Base-by-base conservation (phyloP, 2,888 invertebrate genomes). In the Leptinotarsa haldemani region DNA sequence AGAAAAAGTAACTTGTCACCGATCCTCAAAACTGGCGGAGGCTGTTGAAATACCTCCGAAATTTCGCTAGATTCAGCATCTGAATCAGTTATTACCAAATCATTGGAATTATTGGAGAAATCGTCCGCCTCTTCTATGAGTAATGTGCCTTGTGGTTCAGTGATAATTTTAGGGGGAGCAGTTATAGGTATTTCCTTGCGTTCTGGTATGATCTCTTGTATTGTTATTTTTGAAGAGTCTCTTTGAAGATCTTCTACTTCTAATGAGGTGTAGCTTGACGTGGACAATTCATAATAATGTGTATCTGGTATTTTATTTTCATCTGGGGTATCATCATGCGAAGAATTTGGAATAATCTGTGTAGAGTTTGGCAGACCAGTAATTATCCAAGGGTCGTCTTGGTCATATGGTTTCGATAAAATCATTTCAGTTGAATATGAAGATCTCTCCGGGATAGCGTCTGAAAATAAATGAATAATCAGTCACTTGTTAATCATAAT, bases 191-290 rank as follows among this genome's bases (percentile, higher is more conserved):
- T 85, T 75, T 87, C 86, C 68, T 85, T 85, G 18, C 84, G 80
- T 76, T 85, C 90, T 0, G 90, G 91, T 4, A 91, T 90, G 5
- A 92, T 91, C 85, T 92, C 91, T 79, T 91, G 91, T 47, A 91
- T 91, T 0, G 91, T 91, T 46, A 87, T 87, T 75, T 84, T 84
- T 50, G 77, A 75, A n/a, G 75, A 76, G 18, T 74, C 73, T 22
- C 70, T 70, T n/a, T 71, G 58, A 48, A 77, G 69, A 47, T 77
- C 77, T 12, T 77, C 76, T 22, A 75, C 72, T 71, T 71, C 70
- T 20, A 68, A 52, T 9, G 67, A 53, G 12, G 56, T 66, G 61
- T 56, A 71, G 46, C 16, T 69, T 7, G 71, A 15, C 4, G 73
- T 73, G 4, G 70, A 68, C 18, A 61, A 20, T 53, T 77, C 61